A percentile compares a stretch with the other conserved stretches of the same genome.
Conservation (phyloP, 1,140 invertebrate species). For the Drosophila paulistorum region DNA sequence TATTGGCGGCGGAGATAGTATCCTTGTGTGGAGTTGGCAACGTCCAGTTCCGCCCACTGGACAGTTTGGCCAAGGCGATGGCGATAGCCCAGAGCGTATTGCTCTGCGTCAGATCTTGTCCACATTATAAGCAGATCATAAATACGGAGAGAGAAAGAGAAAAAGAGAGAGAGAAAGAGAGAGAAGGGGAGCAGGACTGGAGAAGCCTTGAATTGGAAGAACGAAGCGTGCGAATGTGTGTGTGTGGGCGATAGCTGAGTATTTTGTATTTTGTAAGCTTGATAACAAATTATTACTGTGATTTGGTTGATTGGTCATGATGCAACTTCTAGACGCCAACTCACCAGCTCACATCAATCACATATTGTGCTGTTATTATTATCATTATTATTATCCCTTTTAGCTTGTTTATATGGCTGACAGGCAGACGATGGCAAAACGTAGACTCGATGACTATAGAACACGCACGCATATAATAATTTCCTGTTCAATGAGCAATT, state of each 20-base stretch:
- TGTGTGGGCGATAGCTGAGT: not conserved
- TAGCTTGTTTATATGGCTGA: conserved; percentile 22
- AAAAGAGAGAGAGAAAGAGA: too few relatives aligned
- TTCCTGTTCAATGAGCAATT: conserved; percentile 82
- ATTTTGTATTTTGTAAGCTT: conserved; percentile 5
- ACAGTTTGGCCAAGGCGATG: conserved; percentile 47
- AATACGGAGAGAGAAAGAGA: not conserved
- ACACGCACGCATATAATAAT: conserved; percentile 74
- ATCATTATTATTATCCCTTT: conserved; percentile 2
- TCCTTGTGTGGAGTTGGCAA: conserved; percentile 45
- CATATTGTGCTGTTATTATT: conserved; percentile 25
- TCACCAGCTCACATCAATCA: not conserved
- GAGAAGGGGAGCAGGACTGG: too few relatives aligned
- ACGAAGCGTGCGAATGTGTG: too few relatives aligned
- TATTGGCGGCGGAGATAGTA: conserved; percentile 50
- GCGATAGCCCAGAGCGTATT: not conserved
- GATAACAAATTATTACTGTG: not conserved
- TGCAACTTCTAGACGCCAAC: not conserved
- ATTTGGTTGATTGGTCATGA: not conserved
- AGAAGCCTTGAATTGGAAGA: not conserved
- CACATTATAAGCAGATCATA: not conserved
- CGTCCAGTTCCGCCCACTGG: conserved; percentile 16
- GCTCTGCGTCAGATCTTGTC: conserved; percentile 1
- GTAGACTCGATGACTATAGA: conserved; percentile 7
- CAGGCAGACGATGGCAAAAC: conserved; percentile 3